A percentile compares a stretch with the other conserved stretches of the same genome.
Conservation (phyloP, 2,113 vertebrate genomes). For the Psephotus haematonotus region DNA sequence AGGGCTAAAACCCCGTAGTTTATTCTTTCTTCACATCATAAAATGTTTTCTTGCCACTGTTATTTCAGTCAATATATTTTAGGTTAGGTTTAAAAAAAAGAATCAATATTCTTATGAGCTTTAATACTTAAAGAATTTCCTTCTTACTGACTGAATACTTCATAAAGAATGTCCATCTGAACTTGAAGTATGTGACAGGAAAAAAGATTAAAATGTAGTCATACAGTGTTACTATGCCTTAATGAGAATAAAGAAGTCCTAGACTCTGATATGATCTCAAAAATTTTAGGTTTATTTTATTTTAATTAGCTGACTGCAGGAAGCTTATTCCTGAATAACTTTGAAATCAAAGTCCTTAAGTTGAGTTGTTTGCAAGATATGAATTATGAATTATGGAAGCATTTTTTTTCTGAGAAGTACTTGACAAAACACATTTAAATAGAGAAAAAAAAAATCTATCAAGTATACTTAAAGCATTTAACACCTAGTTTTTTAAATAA, state of each 20-base stretch:
- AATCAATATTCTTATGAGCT: background rate
- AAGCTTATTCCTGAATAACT: background rate
- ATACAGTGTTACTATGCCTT: background rate
- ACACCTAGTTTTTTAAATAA: background rate
- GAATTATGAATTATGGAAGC: background rate
- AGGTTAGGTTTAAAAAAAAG: background rate
- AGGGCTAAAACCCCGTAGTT: background rate
- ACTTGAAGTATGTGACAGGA: background rate
- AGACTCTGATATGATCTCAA: background rate
- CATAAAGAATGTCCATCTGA: background rate
- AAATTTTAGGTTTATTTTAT: background rate
- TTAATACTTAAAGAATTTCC: background rate
- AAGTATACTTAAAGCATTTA: background rate
- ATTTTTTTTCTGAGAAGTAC: background rate
- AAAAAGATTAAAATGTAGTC: background rate
- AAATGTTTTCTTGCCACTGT: background rate
- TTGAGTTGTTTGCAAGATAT: background rate
- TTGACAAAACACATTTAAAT: background rate
- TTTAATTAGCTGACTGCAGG: constrained; percentile 6
- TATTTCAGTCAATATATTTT: background rate
- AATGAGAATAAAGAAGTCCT: background rate
- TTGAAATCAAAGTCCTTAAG: background rate
- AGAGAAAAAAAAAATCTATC: background rate
- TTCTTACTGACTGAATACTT: background rate
- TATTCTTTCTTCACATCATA: background rate